Conservation (phyloP, 1,140 invertebrate genomes). For the Drosophila elegans region DNA sequence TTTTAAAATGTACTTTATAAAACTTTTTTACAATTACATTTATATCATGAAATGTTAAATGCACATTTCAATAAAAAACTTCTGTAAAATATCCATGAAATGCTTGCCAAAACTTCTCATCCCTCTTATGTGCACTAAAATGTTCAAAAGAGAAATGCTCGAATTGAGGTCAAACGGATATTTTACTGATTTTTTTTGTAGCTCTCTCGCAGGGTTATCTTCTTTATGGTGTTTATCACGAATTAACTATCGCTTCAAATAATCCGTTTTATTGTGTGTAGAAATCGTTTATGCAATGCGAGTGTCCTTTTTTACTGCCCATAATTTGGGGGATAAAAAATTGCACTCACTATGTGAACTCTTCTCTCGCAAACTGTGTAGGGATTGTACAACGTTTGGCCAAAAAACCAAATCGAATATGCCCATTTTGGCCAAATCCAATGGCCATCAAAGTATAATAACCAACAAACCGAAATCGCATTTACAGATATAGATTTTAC, state of each 20-base stretch:
- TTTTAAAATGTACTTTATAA: no score
- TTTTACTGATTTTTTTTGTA: conserved; percentile 3
- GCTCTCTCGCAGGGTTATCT: not conserved
- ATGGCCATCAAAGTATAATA: conserved; percentile 53
- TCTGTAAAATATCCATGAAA: not conserved
- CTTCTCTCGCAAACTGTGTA: conserved; percentile 15
- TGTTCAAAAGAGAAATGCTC: not conserved
- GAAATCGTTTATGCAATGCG: conserved; percentile 28
- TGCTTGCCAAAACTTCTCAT: not conserved
- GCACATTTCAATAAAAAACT: no score
- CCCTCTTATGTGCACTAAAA: not conserved
- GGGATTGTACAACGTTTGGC: conserved; percentile 3
- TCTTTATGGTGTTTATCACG: conserved; percentile 25
- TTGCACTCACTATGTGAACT: conserved; percentile 20
- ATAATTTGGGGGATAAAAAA: conserved; percentile 26
- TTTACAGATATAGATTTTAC: conserved; percentile 45
- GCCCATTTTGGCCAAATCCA: conserved; percentile 30
- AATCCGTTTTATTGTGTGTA: conserved; percentile 21
- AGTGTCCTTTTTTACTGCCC: conserved; percentile 17
- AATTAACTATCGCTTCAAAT: conserved; percentile 28
- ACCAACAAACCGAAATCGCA: conserved; percentile 46
- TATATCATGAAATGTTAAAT: no score
- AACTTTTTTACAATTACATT: no score
- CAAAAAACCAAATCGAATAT: conserved; percentile 35
- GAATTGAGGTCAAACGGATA: conserved; percentile 3